Conservation (phyloP, 1,140 invertebrate species). For the Campoletis sonorensis region DNA sequence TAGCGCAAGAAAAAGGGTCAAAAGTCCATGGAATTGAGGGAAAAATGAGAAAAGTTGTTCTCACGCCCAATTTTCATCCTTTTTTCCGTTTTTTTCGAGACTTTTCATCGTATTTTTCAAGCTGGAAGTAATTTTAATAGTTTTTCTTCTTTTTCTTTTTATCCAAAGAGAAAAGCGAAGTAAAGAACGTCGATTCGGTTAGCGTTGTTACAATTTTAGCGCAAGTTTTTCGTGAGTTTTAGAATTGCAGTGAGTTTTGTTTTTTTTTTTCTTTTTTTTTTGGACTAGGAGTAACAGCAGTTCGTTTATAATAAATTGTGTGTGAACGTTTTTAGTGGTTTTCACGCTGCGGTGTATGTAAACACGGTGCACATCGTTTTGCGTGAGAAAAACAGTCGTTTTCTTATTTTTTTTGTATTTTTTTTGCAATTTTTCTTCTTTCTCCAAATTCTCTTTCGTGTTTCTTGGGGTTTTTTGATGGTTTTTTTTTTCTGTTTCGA, state of each 20-base stretch:
- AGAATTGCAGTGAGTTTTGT: not conserved
- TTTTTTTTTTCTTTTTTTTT: not conserved
- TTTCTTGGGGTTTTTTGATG: not conserved
- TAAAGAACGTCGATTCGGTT: no score
- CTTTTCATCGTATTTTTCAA: no score
- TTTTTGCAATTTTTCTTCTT: not conserved
- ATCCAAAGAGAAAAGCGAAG: no score
- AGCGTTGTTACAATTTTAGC: no score
- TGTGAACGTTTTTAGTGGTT: not conserved
- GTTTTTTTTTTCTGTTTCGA: not conserved
- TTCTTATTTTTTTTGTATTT: no score
- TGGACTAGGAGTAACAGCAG: not conserved
- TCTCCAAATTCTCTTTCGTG: not conserved
- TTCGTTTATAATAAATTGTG: not conserved
- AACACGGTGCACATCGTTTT: not conserved
- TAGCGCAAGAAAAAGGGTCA: no score
- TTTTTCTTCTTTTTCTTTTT: no score
- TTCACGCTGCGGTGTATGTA: not conserved
- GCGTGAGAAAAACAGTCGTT: conserved; percentile 1
- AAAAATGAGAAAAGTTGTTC: not conserved
- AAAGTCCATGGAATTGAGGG: not conserved
- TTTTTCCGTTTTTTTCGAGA: no score
- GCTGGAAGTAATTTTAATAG: no score
- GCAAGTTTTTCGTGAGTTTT: not conserved
- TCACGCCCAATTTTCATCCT: no score